A percentile compares a stretch with the other conserved stretches of the same genome.
Conservation (phyloP, 2,888 invertebrate species). For the Amiota mariae region DNA sequence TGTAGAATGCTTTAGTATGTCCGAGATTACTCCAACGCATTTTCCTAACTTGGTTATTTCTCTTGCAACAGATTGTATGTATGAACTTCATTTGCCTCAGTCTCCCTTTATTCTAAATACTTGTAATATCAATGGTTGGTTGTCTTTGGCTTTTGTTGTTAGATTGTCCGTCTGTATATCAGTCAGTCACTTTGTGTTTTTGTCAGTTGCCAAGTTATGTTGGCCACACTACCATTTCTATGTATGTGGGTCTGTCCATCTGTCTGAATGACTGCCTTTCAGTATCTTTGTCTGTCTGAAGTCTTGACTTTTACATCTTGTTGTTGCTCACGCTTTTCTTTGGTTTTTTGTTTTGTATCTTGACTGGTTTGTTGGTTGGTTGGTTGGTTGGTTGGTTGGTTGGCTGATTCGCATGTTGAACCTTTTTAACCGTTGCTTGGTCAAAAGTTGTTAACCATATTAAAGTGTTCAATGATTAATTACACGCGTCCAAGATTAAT, state of each 20-base stretch:
- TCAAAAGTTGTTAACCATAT: conserved; percentile 73
- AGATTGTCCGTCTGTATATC: not conserved
- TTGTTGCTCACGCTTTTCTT: not conserved
- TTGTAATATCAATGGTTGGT: not conserved
- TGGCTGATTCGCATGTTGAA: conserved; percentile 58
- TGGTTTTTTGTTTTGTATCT: conserved; percentile 5
- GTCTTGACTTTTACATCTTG: conserved; percentile 30
- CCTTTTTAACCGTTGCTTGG: conserved; percentile 72
- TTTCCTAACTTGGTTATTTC: conserved; percentile 58
- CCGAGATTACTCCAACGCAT: conserved; percentile 65
- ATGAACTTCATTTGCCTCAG: not conserved
- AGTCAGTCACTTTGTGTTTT: conserved; percentile 45
- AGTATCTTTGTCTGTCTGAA: too few species aligned
- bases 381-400: conserved; percentile 42
- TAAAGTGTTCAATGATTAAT: conserved; percentile 74
- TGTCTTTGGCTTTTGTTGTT: not conserved
- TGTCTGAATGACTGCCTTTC: too few species aligned
- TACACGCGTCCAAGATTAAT: conserved; percentile 74
- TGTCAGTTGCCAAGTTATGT: conserved; percentile 51
- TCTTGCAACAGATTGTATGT: conserved; percentile 40
- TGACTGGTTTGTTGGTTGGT: conserved; percentile 34
- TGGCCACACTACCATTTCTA: not conserved
- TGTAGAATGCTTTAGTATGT: conserved; percentile 44
- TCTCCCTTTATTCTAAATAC: conserved; percentile 16
- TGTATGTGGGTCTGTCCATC: not conserved